Evolutionary conservation across 2,888 invertebrate genomes (phyloP), one percentile per base, ranked within the genome.

Genomic region (Microchrysa polita): DNA sequence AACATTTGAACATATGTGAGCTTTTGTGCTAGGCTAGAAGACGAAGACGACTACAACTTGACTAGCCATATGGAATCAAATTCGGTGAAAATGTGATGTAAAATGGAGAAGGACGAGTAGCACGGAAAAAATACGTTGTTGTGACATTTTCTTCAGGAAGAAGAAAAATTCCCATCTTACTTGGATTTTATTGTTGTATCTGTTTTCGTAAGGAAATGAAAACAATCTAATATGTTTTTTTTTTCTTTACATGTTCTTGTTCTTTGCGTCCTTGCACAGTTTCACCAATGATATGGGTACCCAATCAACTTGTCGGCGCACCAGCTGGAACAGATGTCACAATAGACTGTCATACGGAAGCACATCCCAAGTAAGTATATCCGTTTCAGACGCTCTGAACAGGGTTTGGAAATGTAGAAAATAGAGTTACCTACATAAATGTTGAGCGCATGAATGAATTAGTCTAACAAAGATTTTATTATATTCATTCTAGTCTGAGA

Each of bases 251-350:
- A n/a, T n/a, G n/a, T n/a, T n/a, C n/a, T n/a, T n/a, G n/a, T n/a
- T n/a, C n/a, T n/a, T n/a, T n/a, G n/a, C n/a, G n/a, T n/a, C 18
- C 22, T 20, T 48, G 48, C 53, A 23, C 87, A 96, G 96, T 96
- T 87, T 93, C 94, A 0, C 96, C 96, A 67, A 94, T 95, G 93
- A 95, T 96, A 82, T 95, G 94, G 93, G 95, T 96, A 77, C 95
- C 95, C 73, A 96, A 95, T 88, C 95, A 96, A 87, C 88, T 96
- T 85, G 95, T 96, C 76, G 95, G 96, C 1, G 95, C 95, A 40
- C 95, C 95, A 74, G 90, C 93, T 74, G 94, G 94, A 76, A 95
- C 95, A 65, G 94, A 95, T 87, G 95, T 95, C 77, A 94, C 94
- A 61, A 92, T 96, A 81, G 95, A 95, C 87, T 96, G 96, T 84